phyloP scores from a whole-genome alignment of 2,797 vertebrate species.

The Dicrostonyx torquatus region DNA sequence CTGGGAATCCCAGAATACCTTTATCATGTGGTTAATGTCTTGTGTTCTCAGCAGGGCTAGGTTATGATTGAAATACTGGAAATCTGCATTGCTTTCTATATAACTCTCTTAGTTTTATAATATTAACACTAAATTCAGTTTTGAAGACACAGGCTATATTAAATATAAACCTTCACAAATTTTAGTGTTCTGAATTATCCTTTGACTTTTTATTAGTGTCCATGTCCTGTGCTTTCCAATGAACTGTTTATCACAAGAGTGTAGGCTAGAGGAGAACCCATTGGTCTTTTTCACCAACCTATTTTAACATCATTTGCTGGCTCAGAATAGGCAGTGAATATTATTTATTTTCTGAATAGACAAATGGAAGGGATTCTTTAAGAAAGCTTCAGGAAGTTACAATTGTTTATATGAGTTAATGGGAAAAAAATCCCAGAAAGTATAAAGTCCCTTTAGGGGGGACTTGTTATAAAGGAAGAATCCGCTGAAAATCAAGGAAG shows the following conservation, averaged over 20 bases:
- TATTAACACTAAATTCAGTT: not conserved
- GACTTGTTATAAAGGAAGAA: not conserved
- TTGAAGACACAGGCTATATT: slow-evolving; percentile 19
- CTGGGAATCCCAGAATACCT: not conserved
- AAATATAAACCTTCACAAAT: slow-evolving; percentile 20
- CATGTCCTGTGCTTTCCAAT: not conserved
- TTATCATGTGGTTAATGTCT: not conserved
- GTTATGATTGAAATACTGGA: not conserved
- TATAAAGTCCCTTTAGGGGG: not conserved
- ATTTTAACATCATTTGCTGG: not conserved
- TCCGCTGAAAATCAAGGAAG: not conserved
- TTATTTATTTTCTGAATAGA: slow-evolving; percentile 6
- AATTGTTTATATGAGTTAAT: not conserved
- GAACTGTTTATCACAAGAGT: not conserved
- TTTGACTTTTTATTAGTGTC: slow-evolving; percentile 21
- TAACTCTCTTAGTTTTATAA: slow-evolving; percentile 47
- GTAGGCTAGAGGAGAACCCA: not conserved
- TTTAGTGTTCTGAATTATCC: slow-evolving; percentile 8
- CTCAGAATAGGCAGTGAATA: not conserved
- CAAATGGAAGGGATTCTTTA: not conserved
- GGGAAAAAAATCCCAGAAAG: not conserved
- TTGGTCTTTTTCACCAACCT: not conserved
- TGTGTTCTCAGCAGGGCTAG: not conserved
- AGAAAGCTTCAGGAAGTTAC: not conserved
- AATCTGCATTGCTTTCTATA: not conserved